A percentile compares a stretch with the other conserved stretches of the same genome.
Evolutionary conservation across 2,113 vertebrate genomes (phyloP).

Genomic region (Urocitellus parryii): DNA sequence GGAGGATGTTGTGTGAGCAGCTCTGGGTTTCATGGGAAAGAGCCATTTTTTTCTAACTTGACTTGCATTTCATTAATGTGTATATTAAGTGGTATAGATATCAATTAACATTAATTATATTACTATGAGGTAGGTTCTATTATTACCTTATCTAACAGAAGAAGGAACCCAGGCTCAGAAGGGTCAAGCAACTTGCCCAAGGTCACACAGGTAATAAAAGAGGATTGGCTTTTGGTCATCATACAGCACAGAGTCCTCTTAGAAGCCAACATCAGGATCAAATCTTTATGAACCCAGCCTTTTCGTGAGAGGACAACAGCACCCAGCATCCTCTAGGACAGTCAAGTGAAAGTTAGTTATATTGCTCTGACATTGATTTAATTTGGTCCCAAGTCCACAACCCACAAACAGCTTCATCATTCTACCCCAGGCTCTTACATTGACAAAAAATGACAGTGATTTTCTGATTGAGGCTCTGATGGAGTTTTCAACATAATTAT

Average conservation of each 20-base stretch:
- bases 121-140: neutral
- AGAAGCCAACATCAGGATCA: neutral
- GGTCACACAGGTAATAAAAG: neutral
- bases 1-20: too few relatives aligned
- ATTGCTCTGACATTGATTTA: conserved; percentile 70
- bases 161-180: neutral
- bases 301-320: neutral
- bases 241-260: neutral
- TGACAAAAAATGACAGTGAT: neutral
- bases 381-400: conserved; percentile 35
- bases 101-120: neutral
- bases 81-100: too few relatives aligned
- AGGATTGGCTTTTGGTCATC: neutral
- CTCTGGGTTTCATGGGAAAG: too few relatives aligned
- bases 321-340: conserved; percentile 24
- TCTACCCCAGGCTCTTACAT: neutral
- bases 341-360: neutral
- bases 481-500: too few relatives aligned
- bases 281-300: neutral
- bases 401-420: conserved; percentile 60
- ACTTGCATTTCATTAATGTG: too few relatives aligned
- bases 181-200: neutral
- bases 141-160: neutral
- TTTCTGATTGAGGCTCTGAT: too few relatives aligned
- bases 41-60: too few relatives aligned